These are phyloP conservation scores for Anolis sagrei DNA, from an alignment of 2,113 vertebrate genomes.

Conservation along the genomic window DNA sequence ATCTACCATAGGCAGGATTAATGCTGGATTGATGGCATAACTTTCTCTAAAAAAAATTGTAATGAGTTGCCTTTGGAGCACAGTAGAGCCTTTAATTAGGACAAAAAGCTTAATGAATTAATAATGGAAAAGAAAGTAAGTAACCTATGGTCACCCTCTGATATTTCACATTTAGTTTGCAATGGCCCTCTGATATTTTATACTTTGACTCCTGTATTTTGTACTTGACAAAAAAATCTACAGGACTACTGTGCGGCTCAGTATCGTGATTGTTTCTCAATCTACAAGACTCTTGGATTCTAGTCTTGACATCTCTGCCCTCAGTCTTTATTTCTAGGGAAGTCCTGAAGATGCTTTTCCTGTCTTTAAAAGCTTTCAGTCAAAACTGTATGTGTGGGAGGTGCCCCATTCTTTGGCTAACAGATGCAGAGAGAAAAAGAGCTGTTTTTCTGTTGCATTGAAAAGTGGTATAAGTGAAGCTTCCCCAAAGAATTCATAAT, in stretches of 20 bases:
- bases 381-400: neutral
- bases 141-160: neutral
- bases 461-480: slow-evolving; percentile 8
- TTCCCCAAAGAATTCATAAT: neutral
- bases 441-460: neutral
- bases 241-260: neutral
- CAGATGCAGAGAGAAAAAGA: neutral
- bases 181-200: neutral
- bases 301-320: neutral
- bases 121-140: too few species aligned
- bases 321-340: neutral
- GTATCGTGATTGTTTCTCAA: neutral
- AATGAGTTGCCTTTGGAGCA: too few species aligned
- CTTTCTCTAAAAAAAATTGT: neutral
- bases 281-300: neutral
- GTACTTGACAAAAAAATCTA: neutral
- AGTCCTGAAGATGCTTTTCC: neutral
- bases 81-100: too few species aligned
- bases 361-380: neutral
- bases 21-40: too few species aligned
- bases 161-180: neutral
- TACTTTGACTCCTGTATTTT: neutral
- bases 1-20: too few species aligned
- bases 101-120: too few species aligned
- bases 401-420: slow-evolving; percentile 1